Conservation (phyloP, 2,113 vertebrate species). For the Muntiacus reevesi region DNA sequence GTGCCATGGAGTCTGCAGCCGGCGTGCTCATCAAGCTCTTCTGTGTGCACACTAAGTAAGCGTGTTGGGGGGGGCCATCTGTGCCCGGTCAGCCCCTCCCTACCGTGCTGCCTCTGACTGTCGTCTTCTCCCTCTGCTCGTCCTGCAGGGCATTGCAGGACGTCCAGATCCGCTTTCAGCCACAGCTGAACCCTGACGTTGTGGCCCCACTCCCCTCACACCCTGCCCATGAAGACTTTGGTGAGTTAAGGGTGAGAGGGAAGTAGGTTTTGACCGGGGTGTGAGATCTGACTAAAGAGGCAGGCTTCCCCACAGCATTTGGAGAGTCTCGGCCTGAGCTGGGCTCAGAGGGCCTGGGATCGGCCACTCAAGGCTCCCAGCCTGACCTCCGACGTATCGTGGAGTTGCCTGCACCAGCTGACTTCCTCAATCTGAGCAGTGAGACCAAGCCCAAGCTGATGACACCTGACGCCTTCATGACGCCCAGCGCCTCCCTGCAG, state of each 20-base stretch:
- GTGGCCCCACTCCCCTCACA: slow-evolving; percentile 82
- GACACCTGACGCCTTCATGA: slow-evolving; percentile 99
- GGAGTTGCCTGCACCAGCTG: slow-evolving; percentile 89
- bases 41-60: slow-evolving; percentile 98
- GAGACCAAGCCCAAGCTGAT: slow-evolving; percentile 93
- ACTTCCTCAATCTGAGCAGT: slow-evolving; percentile 88
- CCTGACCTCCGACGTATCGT: slow-evolving; percentile 90
- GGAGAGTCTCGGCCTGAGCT: slow-evolving; percentile 89
- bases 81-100: not conserved
- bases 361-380: slow-evolving; percentile 88
- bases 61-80: slow-evolving; percentile 5
- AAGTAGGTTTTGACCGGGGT: not conserved
- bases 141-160: slow-evolving; percentile 91
- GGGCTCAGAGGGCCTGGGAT: slow-evolving; percentile 82
- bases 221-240: slow-evolving; percentile 87
- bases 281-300: not conserved
- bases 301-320: slow-evolving; percentile 79
- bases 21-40: slow-evolving; percentile 98
- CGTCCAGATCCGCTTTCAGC: slow-evolving; percentile 98
- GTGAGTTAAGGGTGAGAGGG: slow-evolving; percentile 78
- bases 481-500: slow-evolving; percentile 92
- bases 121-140: not conserved
- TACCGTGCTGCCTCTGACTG: not conserved
- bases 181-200: slow-evolving; percentile 84
- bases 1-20: slow-evolving; percentile 88